Evolutionary conservation across 2,113 vertebrate genomes (phyloP), one percentile per base, ranked within the genome.

Genomic region (Oreochromis niloticus): DNA sequence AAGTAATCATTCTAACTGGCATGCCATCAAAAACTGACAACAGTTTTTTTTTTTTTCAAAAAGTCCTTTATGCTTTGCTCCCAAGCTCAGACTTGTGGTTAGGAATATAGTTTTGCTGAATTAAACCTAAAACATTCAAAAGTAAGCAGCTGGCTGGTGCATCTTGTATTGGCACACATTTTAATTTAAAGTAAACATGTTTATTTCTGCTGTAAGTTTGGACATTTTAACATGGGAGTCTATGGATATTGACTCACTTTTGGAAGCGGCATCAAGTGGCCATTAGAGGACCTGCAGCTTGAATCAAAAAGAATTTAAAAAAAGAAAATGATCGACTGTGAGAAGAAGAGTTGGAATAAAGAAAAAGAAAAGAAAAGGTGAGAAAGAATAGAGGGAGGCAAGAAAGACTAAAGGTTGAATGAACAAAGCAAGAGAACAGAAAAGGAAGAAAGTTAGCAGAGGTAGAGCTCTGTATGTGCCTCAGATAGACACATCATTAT

Each of bases 401-500:
- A 75, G 39, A 50, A 19, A 19, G 43, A n/a, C 16, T 48, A 32
- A 48, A 32, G 24, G 14, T 19, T 75, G 24, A 17, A 75, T 30
- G 41, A 27, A 48, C 22, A 27, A 75, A 75, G 41, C 36, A 9
- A 57, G 9, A 30, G 41, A 75, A 48, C 4, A 75, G 68, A 27
- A 73, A 63, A 57, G 84, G 8, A 24, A 30, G 7, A 85, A 84
- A 80, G 52, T 83, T 56, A 66, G 61, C 9, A 14, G 39, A 85
- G 50, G 79, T 39, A 3, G n/a, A 32, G 56, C 71, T 75, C 41
- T 78, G 63, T 83, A 4, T n/a, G 34, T 24, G 50, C 43, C 80
- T 71, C 30, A 19, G 54, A 52, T 89, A 85, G 43, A 92, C 93
- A 85, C 85, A 55, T 91, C 85, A 83, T 91, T 94, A 90, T 83